Conservation (phyloP, 2,797 vertebrate genomes). For the Bucorvus abyssinicus region DNA sequence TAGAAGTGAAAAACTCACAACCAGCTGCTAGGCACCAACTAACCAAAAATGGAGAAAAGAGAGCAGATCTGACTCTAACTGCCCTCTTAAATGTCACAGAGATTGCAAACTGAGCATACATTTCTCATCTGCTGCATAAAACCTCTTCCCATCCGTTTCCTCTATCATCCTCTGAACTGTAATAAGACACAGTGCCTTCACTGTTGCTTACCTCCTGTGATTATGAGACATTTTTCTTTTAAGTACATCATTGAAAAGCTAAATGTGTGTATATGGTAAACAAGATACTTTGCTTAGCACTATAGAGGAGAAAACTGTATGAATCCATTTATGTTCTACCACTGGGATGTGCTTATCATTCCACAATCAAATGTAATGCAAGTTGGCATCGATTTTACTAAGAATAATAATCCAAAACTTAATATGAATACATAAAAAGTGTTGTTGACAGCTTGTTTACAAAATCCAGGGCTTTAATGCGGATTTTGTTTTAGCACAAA, state of each 20-base stretch:
- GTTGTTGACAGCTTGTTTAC: slow-evolving; percentile 48
- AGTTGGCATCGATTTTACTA: slow-evolving; percentile 7
- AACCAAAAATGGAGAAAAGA: background rate
- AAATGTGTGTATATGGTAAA: background rate
- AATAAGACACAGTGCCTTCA: background rate
- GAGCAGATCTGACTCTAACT: background rate
- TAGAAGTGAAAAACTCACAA: background rate
- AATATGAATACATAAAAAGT: background rate
- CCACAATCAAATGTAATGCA: background rate
- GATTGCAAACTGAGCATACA: background rate
- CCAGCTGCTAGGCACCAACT: background rate
- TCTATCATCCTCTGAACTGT: background rate
- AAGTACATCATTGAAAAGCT: background rate
- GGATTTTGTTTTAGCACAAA: slow-evolving; percentile 16
- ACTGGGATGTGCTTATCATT: background rate
- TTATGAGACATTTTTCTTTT: background rate
- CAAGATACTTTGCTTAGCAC: background rate
- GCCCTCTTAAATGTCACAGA: background rate
- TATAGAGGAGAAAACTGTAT: background rate
- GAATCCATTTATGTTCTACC: background rate
- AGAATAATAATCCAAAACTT: slow-evolving; percentile 8
- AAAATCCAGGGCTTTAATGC: background rate
- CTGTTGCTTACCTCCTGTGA: background rate
- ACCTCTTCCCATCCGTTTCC: background rate
- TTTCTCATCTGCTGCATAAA: background rate